Percentiles rank a stretch among this genome's conserved stretches.
Evolutionary conservation across 2,888 invertebrate species (phyloP).

Genomic region (Ariolimax columbianus): DNA sequence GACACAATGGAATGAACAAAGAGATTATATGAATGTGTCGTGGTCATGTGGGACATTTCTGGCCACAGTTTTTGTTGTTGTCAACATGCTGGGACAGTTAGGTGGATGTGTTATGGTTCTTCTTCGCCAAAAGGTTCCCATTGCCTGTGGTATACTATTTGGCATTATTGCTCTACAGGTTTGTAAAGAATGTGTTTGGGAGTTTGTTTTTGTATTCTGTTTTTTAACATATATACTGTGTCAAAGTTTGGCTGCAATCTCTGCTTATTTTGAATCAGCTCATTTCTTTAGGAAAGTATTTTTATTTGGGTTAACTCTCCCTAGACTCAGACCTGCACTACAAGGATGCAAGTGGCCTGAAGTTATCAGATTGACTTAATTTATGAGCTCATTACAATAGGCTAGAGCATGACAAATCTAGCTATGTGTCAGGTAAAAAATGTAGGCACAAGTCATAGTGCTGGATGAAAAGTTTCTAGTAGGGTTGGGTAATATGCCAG

Average conservation of each 20-base stretch:
- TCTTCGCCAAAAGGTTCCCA: conserved; percentile 90
- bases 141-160: conserved; percentile 87
- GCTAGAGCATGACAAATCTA: too few relatives aligned
- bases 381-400: too few relatives aligned
- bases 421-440: too few relatives aligned
- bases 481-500: too few relatives aligned
- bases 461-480: too few relatives aligned
- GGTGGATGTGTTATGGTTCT: conserved; percentile 98
- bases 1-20: conserved; percentile 98
- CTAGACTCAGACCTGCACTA: too few relatives aligned
- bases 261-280: background rate
- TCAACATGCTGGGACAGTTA: conserved; percentile 96
- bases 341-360: too few relatives aligned
- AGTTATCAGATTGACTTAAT: too few relatives aligned
- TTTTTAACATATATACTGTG: background rate
- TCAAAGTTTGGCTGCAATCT: too few relatives aligned
- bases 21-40: conserved; percentile 97
- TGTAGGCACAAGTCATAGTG: too few relatives aligned
- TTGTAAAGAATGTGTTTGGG: background rate
- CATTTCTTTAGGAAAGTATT: too few relatives aligned
- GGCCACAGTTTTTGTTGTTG: conserved; percentile 94
- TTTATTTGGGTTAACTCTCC: too few relatives aligned
- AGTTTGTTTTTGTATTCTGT: background rate
- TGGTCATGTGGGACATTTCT: conserved; percentile 97
- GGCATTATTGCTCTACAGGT: conserved; percentile 98